Base-by-base conservation (phyloP, 2,113 vertebrate genomes). In the Diphyllodes magnificus region DNA sequence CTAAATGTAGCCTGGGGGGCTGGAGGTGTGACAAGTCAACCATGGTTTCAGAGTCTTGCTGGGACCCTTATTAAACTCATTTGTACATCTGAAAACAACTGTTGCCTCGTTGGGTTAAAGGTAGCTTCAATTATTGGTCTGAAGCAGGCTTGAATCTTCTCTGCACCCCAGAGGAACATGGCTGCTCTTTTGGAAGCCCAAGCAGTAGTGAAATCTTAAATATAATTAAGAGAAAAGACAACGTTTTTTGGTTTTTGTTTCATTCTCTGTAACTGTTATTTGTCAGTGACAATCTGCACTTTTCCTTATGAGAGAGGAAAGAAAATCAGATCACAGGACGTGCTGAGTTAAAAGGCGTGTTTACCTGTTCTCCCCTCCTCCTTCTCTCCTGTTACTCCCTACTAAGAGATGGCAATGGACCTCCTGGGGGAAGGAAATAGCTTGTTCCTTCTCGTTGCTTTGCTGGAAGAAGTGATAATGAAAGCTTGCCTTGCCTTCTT, bases 41-140 rank as follows among this genome's bases (percentile, higher is more conserved):
- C 92, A 80, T 95, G 70, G 70, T 95, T 97, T 96, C 64, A 82
- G 68, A 93, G 54, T 86, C 78, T 94, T 90, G 84, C 76, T 93
- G 95, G 81, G 87, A 86, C 69, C 37, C 80, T 96, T 97, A 97
- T 97, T 96, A 97, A 96, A 94, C 94, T 96, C 54, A 94, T 97
- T 96, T 97, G 66, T 92, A 90, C 72, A 20, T 92, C 69, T 79
- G 86, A 86, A 95, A 96, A 96, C 61, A 95, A 54, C 72, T 63
- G 42, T 92, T 85, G 80, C 66, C 64, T 96, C 25, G 16, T 59
- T 97, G 71, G 35, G 66, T 91, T 97, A 88, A 79, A 96, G 69
- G 87, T 83, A 45, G 17, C 50, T 81, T 73, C 39, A 69, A 81
- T 61, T 89, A n/a, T 57, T 65, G 59, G 28, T 87, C 57, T 81